A percentile compares a stretch with the other conserved stretches of the same genome.
Conservation (phyloP, 2,888 invertebrate species). For the Epinotia nisella region DNA sequence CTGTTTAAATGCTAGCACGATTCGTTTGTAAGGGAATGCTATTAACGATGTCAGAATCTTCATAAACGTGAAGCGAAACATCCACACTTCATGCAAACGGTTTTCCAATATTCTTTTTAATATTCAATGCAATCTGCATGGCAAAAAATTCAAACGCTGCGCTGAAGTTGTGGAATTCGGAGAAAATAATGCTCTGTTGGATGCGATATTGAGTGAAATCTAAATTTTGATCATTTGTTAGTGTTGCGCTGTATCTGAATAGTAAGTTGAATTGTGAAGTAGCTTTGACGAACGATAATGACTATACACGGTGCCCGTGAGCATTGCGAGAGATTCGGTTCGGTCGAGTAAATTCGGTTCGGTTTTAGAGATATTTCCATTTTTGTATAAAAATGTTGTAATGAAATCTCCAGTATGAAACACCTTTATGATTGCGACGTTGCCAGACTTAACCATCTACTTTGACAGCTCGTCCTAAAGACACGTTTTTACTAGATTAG, state of each 20-base stretch:
- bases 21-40: not conserved
- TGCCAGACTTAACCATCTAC: no score
- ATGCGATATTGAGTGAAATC: constrained; percentile 11
- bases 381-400: no score
- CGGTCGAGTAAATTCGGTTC: no score
- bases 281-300: not conserved
- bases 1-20: no score
- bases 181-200: constrained; percentile 23
- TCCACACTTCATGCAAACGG: not conserved
- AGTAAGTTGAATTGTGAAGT: not conserved
- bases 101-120: constrained; percentile 9
- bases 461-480: no score
- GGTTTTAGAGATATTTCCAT: no score
- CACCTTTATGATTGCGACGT: no score
- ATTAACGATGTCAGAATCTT: not conserved
- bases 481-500: no score
- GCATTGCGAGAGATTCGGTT: no score
- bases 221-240: constrained; percentile 11
- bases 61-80: not conserved
- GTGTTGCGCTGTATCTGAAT: constrained; percentile 2
- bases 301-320: no score
- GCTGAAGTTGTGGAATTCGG: constrained; percentile 1
- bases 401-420: no score
- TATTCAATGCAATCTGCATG: constrained; percentile 8
- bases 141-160: constrained; percentile 10